Base-by-base conservation (phyloP, 2,888 invertebrate species). In the Hirudinaria manillensis region DNA sequence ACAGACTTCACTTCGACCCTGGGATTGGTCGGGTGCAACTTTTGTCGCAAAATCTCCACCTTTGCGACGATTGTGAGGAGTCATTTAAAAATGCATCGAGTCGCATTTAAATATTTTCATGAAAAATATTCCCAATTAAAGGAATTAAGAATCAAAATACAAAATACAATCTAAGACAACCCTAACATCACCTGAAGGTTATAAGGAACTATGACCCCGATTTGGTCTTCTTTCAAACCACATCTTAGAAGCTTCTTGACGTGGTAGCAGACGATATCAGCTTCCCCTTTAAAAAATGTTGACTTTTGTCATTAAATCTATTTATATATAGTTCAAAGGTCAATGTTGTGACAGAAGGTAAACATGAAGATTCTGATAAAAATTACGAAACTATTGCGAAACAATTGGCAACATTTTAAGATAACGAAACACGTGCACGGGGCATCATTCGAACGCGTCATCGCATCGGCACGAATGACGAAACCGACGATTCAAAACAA, bases 151-250 rank as follows among this genome's bases (percentile, higher is more conserved):
- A 24, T 16, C 51, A 7, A 27, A 51, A 10, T n/a, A 71, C 21
- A 71, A 13, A 29, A 29, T 16, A 16, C 38, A 71, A 34, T n/a
- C 29, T 10, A 45, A 16, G 45, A 19, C 24, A 61, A 61, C 10
- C n/a, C 21, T 19, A 24, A n/a, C 6, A 67, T 53, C 51, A 88
- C 87, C 87, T 88, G 81, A 56, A 88, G 81, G 77, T 87, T 87
- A 80, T 89, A 89, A 0, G 89, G 88, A 3, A 88, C 87, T 73
- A 89, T 88, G 7, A 89, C 86, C 70, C 88, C 88, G 75, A 89
- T 86, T 76, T 87, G 85, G 66, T 82, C 80, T 16, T 85, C 82
- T 7, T 80, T 77, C 19, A 89, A 79, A 19, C 88, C 88, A 78
- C 83, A 79, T 34, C 82, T 80, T 7, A 88, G 75, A 21, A 89